These are phyloP conservation scores for Gavia stellata DNA, from an alignment of 2,113 vertebrate species.

Conservation along the genomic window DNA sequence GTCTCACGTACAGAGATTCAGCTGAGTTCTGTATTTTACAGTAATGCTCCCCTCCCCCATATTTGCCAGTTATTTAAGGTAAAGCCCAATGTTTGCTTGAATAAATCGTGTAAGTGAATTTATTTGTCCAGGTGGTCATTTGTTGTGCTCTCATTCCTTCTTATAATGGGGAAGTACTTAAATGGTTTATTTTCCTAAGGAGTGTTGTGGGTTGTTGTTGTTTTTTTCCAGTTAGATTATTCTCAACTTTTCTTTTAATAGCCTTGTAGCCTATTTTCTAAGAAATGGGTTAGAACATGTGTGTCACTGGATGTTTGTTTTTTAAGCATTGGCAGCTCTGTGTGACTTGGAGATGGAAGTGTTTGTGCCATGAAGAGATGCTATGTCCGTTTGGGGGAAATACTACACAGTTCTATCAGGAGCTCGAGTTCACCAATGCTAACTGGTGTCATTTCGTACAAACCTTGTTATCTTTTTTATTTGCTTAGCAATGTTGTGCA, in stretches of 20 bases:
- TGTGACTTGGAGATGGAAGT: constrained; percentile 27
- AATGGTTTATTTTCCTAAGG: constrained; percentile 48
- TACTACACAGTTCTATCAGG: constrained; percentile 8
- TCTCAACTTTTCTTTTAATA: constrained; percentile 51
- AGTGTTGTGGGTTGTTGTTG: background rate
- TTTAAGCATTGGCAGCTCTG: constrained; percentile 49
- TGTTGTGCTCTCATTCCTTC: constrained; percentile 30
- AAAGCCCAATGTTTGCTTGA: constrained; percentile 21
- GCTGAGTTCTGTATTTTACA: background rate
- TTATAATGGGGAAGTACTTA: constrained; percentile 16
- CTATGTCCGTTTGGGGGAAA: constrained; percentile 29
- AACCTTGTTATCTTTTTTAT: constrained; percentile 16
- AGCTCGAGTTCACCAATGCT: background rate
- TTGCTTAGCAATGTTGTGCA: constrained; percentile 2
- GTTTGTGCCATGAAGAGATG: constrained; percentile 42
- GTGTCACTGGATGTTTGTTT: constrained; percentile 58
- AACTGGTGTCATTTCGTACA: background rate
- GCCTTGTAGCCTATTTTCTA: constrained; percentile 47
- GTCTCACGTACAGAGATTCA: background rate
- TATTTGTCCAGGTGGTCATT: constrained; percentile 29
- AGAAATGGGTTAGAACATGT: constrained; percentile 57
- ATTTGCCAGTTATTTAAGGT: constrained; percentile 28
- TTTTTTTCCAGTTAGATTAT: background rate
- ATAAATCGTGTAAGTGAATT: constrained; percentile 13
- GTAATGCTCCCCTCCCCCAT: background rate